phyloP scores from a whole-genome alignment of 2,797 vertebrate genomes.

The Dipus sagitta region DNA sequence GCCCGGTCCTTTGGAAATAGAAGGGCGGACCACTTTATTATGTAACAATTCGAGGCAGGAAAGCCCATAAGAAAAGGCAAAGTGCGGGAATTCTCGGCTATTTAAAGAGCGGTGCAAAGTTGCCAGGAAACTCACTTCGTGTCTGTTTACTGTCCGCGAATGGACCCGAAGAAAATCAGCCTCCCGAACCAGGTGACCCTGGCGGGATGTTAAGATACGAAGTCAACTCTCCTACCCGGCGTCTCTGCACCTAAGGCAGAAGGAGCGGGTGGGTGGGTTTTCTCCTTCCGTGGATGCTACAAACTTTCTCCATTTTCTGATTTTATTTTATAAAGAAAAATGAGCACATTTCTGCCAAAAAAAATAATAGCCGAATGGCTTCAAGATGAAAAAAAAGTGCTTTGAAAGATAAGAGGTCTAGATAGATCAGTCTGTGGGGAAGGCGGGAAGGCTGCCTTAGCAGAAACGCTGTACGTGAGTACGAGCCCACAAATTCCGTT shows the following conservation, averaged over 20 bases:
- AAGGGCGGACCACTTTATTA: not conserved
- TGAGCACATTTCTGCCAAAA: constrained; percentile 18
- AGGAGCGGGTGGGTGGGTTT: constrained; percentile 19
- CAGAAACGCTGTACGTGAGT: constrained; percentile 65
- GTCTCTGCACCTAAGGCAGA: not conserved
- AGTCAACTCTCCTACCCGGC: not conserved
- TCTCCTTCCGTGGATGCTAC: not conserved
- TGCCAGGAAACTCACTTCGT: constrained; percentile 57
- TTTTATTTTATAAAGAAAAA: constrained; percentile 57
- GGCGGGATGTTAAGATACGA: not conserved
- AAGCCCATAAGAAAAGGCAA: constrained; percentile 18
- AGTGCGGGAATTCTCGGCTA: constrained; percentile 50
- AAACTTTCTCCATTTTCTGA: constrained; percentile 54
- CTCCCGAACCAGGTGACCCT: not conserved
- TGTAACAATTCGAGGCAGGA: constrained; percentile 23
- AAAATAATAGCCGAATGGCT: not conserved
- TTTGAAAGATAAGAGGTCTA: constrained; percentile 50
- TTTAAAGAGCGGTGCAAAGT: constrained; percentile 54
- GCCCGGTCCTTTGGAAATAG: not conserved
- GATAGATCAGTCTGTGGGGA: constrained; percentile 43
- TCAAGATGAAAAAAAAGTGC: constrained; percentile 16
- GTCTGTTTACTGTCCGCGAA: constrained; percentile 50
- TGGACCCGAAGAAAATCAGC: constrained; percentile 58
- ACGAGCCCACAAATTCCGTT: constrained; percentile 71
- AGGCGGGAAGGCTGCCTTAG: not conserved